Evolutionary conservation across 2,113 vertebrate genomes (phyloP).

Genomic region (Oriolus oriolus): DNA sequence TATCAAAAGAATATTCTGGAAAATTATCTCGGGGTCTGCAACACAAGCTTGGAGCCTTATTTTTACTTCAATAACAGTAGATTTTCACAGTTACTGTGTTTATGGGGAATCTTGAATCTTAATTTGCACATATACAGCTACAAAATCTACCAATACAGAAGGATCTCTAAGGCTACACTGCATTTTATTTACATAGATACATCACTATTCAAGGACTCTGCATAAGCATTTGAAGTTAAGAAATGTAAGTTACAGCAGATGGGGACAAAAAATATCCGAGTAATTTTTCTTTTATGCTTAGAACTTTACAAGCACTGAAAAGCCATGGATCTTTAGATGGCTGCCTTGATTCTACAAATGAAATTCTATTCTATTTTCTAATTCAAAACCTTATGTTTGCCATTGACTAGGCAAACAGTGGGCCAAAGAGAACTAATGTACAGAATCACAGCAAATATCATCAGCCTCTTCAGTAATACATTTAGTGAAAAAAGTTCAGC

Average conservation of each 20-base stretch:
- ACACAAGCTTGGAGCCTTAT: not conserved
- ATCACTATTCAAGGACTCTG: not conserved
- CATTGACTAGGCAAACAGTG: not conserved
- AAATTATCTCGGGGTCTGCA: not conserved
- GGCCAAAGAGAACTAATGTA: not conserved
- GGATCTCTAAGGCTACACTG: not conserved
- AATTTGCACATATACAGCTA: not conserved
- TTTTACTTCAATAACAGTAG: not conserved
- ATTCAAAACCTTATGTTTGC: not conserved
- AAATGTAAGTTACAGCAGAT: not conserved
- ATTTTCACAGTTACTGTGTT: not conserved
- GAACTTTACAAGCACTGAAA: not conserved
- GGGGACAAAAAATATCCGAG: not conserved
- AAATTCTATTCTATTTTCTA: not conserved
- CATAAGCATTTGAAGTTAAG: not conserved
- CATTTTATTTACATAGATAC: not conserved
- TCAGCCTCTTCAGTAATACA: not conserved
- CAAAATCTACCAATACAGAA: not conserved
- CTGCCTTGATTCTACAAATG: not conserved
- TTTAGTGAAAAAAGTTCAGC: not conserved
- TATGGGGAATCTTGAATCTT: not conserved
- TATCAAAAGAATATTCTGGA: not conserved
- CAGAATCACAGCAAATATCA: not conserved
- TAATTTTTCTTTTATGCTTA: not conserved
- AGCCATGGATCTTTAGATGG: not conserved